Percentiles rank a stretch among this genome's conserved stretches.
Evolutionary conservation across 1,140 invertebrate genomes (phyloP).

Genomic region (Drosophila cardini): DNA sequence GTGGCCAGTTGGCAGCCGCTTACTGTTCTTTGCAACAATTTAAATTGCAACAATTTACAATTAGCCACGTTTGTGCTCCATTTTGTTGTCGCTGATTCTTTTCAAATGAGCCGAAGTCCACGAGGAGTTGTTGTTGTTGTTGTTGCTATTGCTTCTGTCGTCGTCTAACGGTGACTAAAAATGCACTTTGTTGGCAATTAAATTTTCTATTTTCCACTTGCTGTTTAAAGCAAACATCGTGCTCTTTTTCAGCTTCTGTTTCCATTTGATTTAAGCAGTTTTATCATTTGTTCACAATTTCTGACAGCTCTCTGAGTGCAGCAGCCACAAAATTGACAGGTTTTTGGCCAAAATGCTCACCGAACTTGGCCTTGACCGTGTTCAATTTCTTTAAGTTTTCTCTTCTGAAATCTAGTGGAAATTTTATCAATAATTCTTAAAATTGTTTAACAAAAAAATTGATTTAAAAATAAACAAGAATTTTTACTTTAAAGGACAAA

Average conservation of each 20-base stretch:
- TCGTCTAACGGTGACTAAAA: conserved; percentile 70
- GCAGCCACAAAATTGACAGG: not conserved
- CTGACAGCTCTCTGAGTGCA: not conserved
- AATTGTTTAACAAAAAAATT: too few relatives aligned
- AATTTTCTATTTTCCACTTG: conserved; percentile 64
- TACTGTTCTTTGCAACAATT: conserved; percentile 74
- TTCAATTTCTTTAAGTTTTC: conserved; percentile 12
- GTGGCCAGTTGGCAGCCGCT: conserved; percentile 38
- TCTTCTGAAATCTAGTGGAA: too few relatives aligned
- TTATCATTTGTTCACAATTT: conserved; percentile 30
- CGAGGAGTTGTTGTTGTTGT: conserved; percentile 31
- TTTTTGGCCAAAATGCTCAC: conserved; percentile 4
- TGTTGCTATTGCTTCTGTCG: conserved; percentile 19
- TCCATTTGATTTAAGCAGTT: conserved; percentile 5
- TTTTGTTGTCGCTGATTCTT: conserved; percentile 73
- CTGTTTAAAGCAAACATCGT: conserved; percentile 15
- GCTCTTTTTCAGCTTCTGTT: conserved; percentile 1
- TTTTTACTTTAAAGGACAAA: too few relatives aligned
- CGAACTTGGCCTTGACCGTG: conserved; percentile 68
- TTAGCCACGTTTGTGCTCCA: conserved; percentile 82
- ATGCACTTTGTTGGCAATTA: conserved; percentile 69
- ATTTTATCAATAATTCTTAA: too few relatives aligned
- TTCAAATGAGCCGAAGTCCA: conserved; percentile 62
- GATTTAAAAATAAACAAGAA: too few relatives aligned
- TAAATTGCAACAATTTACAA: conserved; percentile 82